Conservation (phyloP, 1,140 invertebrate species). For the Zaprionus africanus region DNA sequence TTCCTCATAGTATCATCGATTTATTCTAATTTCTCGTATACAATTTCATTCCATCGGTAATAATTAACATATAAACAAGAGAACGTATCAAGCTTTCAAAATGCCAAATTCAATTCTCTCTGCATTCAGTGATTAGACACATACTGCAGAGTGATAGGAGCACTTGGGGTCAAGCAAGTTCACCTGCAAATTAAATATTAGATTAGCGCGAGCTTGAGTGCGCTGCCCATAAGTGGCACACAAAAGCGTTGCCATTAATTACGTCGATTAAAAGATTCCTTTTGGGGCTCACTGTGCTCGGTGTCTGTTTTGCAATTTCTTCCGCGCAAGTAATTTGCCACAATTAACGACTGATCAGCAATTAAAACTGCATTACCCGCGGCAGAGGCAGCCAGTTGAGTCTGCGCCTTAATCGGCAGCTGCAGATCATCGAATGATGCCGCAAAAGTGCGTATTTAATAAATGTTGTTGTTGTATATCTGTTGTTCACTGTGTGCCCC, state of each 20-base stretch:
- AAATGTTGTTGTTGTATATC: slow-evolving; percentile 35
- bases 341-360: slow-evolving; percentile 77
- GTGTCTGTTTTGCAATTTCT: slow-evolving; percentile 59
- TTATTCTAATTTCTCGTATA: too few species aligned
- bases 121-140: background rate
- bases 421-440: slow-evolving; percentile 59
- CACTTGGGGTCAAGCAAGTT: background rate
- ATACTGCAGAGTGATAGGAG: background rate
- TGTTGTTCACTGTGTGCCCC: background rate
- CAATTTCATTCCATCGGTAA: too few species aligned
- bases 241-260: slow-evolving; percentile 74
- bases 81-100: too few species aligned
- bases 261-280: slow-evolving; percentile 56
- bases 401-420: slow-evolving; percentile 55
- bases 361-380: slow-evolving; percentile 74
- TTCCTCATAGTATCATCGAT: too few species aligned
- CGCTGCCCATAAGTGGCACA: slow-evolving; percentile 41
- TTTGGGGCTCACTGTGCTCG: slow-evolving; percentile 32
- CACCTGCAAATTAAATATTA: slow-evolving; percentile 8
- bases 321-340: slow-evolving; percentile 62
- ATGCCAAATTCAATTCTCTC: too few species aligned
- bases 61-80: too few species aligned
- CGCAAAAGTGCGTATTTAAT: slow-evolving; percentile 65
- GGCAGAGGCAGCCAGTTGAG: slow-evolving; percentile 15
- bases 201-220: background rate